phyloP scores from a whole-genome alignment of 35 echinoderm and acorn worm genomes.

The Patiria miniata region DNA sequence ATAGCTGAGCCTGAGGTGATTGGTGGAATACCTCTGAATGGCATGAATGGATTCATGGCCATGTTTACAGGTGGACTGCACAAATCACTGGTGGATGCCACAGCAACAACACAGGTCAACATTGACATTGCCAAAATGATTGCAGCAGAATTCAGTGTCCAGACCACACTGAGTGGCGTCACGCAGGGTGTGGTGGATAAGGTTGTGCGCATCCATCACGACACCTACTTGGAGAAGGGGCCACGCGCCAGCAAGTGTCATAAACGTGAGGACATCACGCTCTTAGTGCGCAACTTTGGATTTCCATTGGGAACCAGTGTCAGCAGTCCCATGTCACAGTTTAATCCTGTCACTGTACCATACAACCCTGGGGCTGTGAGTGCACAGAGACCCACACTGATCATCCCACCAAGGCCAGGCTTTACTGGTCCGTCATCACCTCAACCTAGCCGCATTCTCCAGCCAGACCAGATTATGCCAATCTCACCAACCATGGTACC shows the following conservation, averaged over 20 bases:
- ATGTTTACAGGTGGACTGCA: slow-evolving; percentile 93
- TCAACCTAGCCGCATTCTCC: background rate
- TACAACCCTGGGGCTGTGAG: slow-evolving; percentile 44
- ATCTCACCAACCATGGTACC: slow-evolving; percentile 13
- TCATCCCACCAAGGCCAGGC: slow-evolving; percentile 32
- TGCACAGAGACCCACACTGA: background rate
- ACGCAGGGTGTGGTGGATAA: slow-evolving; percentile 91
- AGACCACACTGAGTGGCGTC: slow-evolving; percentile 86
- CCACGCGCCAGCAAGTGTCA: slow-evolving; percentile 48
- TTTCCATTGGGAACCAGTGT: slow-evolving; percentile 66
- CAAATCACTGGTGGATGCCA: slow-evolving; percentile 77
- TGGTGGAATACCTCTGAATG: slow-evolving; percentile 64
- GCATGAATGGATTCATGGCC: slow-evolving; percentile 68
- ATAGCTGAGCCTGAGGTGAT: slow-evolving; percentile 94
- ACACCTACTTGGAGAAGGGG: slow-evolving; percentile 63
- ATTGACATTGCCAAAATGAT: slow-evolving; percentile 86
- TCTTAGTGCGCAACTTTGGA: slow-evolving; percentile 88
- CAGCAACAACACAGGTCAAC: slow-evolving; percentile 69
- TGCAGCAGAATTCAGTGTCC: slow-evolving; percentile 75
- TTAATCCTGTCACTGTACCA: slow-evolving; percentile 38
- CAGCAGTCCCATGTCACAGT: background rate
- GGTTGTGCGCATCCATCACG: slow-evolving; percentile 92
- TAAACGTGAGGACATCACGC: slow-evolving; percentile 90
- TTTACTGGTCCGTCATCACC: background rate
- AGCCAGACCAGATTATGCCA: background rate